These are phyloP conservation scores for Melipona beecheii DNA, from an alignment of 2,888 invertebrate genomes.

Conservation along the genomic window DNA sequence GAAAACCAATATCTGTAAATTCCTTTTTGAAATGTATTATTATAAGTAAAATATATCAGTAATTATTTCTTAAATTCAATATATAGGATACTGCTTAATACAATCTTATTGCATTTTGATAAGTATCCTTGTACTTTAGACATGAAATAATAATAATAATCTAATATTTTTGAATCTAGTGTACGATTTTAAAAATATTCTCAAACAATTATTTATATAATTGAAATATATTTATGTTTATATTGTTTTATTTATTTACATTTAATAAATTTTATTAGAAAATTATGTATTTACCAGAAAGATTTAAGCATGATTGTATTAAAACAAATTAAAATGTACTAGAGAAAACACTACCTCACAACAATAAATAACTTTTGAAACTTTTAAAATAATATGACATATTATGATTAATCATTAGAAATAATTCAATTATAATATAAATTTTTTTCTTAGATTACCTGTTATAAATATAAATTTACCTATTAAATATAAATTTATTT, in stretches of 20 bases:
- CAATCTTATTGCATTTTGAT: not conserved
- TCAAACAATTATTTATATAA: not conserved
- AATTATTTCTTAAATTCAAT: not conserved
- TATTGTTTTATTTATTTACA: not conserved
- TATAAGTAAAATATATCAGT: not conserved
- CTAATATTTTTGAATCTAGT: not conserved
- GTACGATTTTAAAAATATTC: not conserved
- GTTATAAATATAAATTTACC: no score
- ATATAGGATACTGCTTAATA: not conserved
- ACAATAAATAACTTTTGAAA: not conserved
- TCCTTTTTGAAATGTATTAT: not conserved
- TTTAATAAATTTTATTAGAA: not conserved
- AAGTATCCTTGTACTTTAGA: no score
- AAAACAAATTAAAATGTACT: not conserved
- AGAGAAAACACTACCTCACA: not conserved
- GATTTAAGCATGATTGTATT: not conserved
- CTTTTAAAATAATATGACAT: not conserved
- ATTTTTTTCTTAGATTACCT: not conserved
- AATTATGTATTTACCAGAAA: not conserved
- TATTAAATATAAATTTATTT: not conserved
- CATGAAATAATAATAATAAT: not conserved
- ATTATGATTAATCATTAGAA: not conserved
- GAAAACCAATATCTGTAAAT: not conserved
- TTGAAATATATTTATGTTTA: not conserved
- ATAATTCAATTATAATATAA: not conserved